These are phyloP conservation scores for Echiichthys vipera DNA, from an alignment of 2,797 vertebrate genomes.

Conservation along the genomic window DNA sequence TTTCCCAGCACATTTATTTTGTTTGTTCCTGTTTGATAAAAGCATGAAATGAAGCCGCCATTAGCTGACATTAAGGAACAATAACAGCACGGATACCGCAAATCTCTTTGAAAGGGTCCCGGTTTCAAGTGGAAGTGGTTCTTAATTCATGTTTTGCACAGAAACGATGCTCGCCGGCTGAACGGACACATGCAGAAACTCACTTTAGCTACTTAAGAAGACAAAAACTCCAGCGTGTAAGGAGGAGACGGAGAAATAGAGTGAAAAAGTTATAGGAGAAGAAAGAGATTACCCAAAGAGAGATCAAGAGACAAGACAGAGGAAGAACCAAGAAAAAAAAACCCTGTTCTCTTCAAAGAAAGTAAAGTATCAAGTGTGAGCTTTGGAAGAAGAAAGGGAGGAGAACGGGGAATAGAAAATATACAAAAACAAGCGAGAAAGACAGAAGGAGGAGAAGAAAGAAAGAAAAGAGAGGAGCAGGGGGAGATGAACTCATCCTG, in stretches of 20 bases:
- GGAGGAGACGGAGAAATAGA: neutral
- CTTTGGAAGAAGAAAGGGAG: slow-evolving; percentile 12
- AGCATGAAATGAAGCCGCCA: slow-evolving; percentile 29
- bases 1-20: neutral
- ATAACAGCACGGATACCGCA: slow-evolving; percentile 8
- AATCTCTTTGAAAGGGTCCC: slow-evolving; percentile 18
- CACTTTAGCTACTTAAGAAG: neutral
- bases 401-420: slow-evolving; percentile 17
- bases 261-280: neutral
- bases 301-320: slow-evolving; percentile 38
- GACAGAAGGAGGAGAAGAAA: neutral
- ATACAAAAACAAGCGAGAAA: slow-evolving; percentile 19
- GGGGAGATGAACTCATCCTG: slow-evolving; percentile 50
- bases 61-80: slow-evolving; percentile 33
- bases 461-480: slow-evolving; percentile 4
- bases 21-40: slow-evolving; percentile 26
- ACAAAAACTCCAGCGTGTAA: neutral
- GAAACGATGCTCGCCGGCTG: neutral
- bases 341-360: slow-evolving; percentile 16
- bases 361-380: slow-evolving; percentile 37
- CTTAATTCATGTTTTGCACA: slow-evolving; percentile 14
- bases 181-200: neutral
- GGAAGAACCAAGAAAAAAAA: slow-evolving; percentile 21
- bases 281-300: slow-evolving; percentile 32
- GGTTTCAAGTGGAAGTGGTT: slow-evolving; percentile 17